Conservation (phyloP, 2,113 vertebrate species). For the Corydoras sp. region DNA sequence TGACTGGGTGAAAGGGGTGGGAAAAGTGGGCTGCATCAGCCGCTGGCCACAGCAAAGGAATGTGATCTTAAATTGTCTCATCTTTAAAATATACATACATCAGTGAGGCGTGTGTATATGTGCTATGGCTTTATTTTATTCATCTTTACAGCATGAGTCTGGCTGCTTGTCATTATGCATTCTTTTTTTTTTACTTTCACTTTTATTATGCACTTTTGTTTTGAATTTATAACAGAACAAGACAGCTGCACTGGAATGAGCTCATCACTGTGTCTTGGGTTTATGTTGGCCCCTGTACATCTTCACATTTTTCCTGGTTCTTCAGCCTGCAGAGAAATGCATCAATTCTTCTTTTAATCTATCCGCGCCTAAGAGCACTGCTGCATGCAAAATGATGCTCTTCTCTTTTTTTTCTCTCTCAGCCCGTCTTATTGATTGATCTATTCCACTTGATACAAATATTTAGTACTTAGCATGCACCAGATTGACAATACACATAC, state of each 20-base stretch:
- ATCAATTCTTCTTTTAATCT: slow-evolving; percentile 30
- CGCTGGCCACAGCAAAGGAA: slow-evolving; percentile 59
- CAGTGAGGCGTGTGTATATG: slow-evolving; percentile 45
- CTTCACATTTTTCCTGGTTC: slow-evolving; percentile 33
- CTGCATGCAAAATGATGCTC: slow-evolving; percentile 50
- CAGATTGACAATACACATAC: slow-evolving; percentile 9
- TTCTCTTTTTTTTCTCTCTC: slow-evolving; percentile 25
- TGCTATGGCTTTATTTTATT: slow-evolving; percentile 38
- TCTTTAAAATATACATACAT: slow-evolving; percentile 43
- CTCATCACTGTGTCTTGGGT: slow-evolving; percentile 19
- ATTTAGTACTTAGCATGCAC: slow-evolving; percentile 11
- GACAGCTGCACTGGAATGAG: slow-evolving; percentile 42
- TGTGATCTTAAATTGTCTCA: slow-evolving; percentile 51
- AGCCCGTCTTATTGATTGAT: slow-evolving; percentile 24
- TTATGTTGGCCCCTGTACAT: slow-evolving; percentile 28
- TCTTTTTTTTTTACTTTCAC: slow-evolving; percentile 16
- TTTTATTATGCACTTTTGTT: slow-evolving; percentile 24
- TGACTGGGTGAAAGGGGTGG: slow-evolving; percentile 25
- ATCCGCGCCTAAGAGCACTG: slow-evolving; percentile 40
- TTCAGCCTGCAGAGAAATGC: slow-evolving; percentile 30
- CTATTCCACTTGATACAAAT: slow-evolving; percentile 18
- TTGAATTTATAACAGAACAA: slow-evolving; percentile 35
- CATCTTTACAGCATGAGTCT: slow-evolving; percentile 49
- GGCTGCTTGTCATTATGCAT: slow-evolving; percentile 42
- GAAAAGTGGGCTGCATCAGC: slow-evolving; percentile 49